Evolutionary conservation across 2,113 vertebrate species (phyloP).

Genomic region (Clarias magur): DNA sequence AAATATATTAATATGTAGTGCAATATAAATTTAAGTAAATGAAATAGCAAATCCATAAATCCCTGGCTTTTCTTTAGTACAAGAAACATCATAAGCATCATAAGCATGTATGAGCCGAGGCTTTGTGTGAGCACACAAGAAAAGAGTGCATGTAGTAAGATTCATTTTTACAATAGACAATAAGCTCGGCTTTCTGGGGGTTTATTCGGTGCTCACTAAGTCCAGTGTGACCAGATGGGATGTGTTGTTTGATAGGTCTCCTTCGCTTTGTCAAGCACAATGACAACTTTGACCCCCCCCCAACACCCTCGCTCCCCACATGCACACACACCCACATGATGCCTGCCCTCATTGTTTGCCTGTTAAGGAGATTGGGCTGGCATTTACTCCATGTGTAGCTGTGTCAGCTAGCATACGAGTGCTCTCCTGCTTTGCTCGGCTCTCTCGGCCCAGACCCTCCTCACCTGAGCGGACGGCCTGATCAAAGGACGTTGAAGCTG

Average conservation of each 20-base stretch:
- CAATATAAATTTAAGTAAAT: conserved; percentile 23
- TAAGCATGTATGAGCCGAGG: conserved; percentile 30
- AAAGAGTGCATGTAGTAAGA: conserved; percentile 47
- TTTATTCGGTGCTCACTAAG: conserved; percentile 54
- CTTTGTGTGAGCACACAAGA: conserved; percentile 55
- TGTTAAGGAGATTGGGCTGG: conserved; percentile 65
- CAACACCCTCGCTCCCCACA: neutral
- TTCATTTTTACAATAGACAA: conserved; percentile 58
- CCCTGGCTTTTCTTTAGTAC: neutral
- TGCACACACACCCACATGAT: conserved; percentile 31
- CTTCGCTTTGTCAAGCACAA: conserved; percentile 57
- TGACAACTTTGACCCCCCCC: conserved; percentile 43
- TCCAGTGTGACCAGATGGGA: conserved; percentile 66
- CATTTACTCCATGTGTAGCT: conserved; percentile 60
- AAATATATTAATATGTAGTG: conserved; percentile 1
- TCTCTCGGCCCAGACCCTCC: conserved; percentile 51
- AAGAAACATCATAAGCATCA: neutral
- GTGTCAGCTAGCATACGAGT: conserved; percentile 68
- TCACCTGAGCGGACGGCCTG: conserved; percentile 67
- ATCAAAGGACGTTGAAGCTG: conserved; percentile 73
- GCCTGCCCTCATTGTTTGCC: conserved; percentile 60
- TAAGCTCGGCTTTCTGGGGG: conserved; percentile 43
- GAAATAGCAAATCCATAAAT: conserved; percentile 5
- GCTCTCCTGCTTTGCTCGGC: conserved; percentile 50
- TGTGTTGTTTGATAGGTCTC: conserved; percentile 64